These are phyloP conservation scores for Alentia gelatinosa DNA, from an alignment of 2,888 invertebrate genomes.

Conservation along the genomic window DNA sequence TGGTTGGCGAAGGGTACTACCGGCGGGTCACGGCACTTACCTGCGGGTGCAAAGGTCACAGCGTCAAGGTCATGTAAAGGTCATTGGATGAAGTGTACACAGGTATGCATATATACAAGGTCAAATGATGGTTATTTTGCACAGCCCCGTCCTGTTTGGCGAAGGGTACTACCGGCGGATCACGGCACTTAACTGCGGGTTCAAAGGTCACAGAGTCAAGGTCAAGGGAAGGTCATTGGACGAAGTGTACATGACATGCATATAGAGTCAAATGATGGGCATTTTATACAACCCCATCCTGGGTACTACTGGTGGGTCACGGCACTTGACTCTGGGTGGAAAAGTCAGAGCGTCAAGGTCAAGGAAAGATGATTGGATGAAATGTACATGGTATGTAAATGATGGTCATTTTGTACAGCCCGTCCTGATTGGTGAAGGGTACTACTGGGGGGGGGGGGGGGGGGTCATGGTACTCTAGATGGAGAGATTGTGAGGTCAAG, in stretches of 20 bases:
- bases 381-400: too few species aligned
- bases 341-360: background rate
- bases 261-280: too few species aligned
- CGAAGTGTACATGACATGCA: background rate
- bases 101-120: too few species aligned
- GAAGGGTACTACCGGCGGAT: slow-evolving; percentile 81
- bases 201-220: background rate
- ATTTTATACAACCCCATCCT: slow-evolving; percentile 95
- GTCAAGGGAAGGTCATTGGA: background rate
- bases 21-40: slow-evolving; percentile 81
- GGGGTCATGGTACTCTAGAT: slow-evolving; percentile 72
- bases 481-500: background rate
- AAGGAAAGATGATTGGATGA: background rate
- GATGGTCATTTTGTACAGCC: too few species aligned
- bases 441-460: slow-evolving; percentile 81
- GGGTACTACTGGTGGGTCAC: slow-evolving; percentile 81
- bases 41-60: slow-evolving; percentile 67
- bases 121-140: too few species aligned
- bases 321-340: slow-evolving; percentile 79
- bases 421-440: slow-evolving; percentile 85
- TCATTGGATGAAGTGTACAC: background rate
- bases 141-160: slow-evolving; percentile 89
- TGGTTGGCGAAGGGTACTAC: slow-evolving; percentile 82
- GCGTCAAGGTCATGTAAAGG: background rate
- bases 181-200: slow-evolving; percentile 79